Conservation (phyloP, 2,113 vertebrate genomes). For the Pterocles burchelli region DNA sequence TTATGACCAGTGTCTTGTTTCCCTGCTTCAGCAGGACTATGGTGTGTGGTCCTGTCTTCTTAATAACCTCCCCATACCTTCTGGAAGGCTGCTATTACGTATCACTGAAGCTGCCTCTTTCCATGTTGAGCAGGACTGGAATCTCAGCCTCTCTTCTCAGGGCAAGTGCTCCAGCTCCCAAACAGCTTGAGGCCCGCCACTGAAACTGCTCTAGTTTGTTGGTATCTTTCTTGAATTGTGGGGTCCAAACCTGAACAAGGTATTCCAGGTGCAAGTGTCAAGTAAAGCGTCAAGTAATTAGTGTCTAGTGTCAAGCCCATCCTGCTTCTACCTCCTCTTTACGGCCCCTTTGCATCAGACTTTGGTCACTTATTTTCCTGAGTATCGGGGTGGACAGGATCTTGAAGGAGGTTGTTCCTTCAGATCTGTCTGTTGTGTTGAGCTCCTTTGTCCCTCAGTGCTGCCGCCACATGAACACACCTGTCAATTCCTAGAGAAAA, state of each 20-base stretch:
- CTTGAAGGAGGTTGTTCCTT: neutral
- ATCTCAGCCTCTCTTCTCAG: neutral
- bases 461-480: neutral
- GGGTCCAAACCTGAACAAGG: neutral
- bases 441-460: neutral
- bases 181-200: neutral
- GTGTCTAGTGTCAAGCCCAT: neutral
- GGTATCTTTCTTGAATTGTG: neutral
- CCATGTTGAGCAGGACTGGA: neutral
- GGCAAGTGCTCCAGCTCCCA: neutral
- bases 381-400: neutral
- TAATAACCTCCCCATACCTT: fast-evolving
- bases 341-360: neutral
- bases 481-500: neutral
- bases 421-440: neutral
- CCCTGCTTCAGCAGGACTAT: neutral
- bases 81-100: neutral
- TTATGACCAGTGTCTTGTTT: neutral
- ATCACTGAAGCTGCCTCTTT: neutral
- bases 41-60: neutral
- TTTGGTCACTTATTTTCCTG: neutral
- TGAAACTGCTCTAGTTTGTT: neutral
- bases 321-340: neutral
- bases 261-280: neutral
- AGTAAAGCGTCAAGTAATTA: neutral